phyloP scores from a whole-genome alignment of 92 coral and sea anemone species.

The Siderastrea radians region DNA sequence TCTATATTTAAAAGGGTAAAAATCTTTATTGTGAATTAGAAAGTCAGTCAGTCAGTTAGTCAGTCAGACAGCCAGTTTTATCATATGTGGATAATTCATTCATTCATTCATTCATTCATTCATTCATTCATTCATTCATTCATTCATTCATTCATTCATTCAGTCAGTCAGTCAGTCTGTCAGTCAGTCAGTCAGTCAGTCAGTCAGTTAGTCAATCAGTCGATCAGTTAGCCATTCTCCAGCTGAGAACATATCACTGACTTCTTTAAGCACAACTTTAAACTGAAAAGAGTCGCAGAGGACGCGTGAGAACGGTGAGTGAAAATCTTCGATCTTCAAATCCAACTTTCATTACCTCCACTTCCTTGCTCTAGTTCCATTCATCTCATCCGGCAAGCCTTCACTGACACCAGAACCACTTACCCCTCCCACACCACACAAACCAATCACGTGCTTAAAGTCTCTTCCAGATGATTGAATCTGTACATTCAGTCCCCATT shows the following conservation, averaged over 20 bases:
- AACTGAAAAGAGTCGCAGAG: too few species aligned
- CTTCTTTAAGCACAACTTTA: too few species aligned
- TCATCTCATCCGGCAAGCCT: conserved; percentile 33
- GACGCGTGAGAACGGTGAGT: too few species aligned
- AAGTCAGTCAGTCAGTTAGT: background rate
- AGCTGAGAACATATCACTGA: too few species aligned
- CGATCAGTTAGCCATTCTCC: too few species aligned
- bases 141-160: background rate
- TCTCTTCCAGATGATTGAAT: conserved; percentile 84
- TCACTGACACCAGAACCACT: background rate
- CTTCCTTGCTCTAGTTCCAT: background rate
- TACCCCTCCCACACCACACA: conserved; percentile 45
- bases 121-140: background rate
- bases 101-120: background rate
- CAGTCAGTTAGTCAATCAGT: background rate
- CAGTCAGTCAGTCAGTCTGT: background rate
- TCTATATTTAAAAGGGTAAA: too few species aligned
- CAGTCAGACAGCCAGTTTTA: background rate
- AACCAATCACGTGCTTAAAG: conserved; percentile 63
- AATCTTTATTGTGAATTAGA: too few species aligned
- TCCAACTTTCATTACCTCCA: conserved; percentile 33
- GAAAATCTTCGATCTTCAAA: background rate
- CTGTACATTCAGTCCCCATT: conserved; percentile 92
- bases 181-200: background rate
- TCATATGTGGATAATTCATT: background rate